Percentiles rank a stretch among this genome's conserved stretches.
Conservation (phyloP, 2,113 vertebrate species). For the Archilochus colubris region DNA sequence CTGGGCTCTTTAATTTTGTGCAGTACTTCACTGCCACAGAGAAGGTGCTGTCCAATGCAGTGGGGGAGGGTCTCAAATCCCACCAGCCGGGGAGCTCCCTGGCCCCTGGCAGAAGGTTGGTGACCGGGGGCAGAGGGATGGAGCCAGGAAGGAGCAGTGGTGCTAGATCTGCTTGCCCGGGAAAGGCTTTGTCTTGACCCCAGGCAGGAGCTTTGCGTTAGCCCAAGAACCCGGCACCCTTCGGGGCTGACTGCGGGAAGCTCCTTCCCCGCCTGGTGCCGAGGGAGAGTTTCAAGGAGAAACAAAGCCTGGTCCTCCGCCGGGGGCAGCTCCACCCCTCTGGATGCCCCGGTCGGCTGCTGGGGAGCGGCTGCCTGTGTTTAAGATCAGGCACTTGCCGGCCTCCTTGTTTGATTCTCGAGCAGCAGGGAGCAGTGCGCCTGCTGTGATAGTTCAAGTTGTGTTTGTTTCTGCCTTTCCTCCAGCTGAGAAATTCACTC, state of each 20-base stretch:
- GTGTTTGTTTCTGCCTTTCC: slow-evolving; percentile 51
- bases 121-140: neutral
- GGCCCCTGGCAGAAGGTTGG: accelerated
- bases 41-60: neutral
- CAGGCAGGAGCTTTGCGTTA: neutral
- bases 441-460: slow-evolving; percentile 40
- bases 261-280: neutral
- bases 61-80: neutral
- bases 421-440: neutral
- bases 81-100: accelerated
- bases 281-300: neutral
- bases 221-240: too few species aligned
- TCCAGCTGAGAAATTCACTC: slow-evolving; percentile 41
- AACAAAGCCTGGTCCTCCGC: neutral
- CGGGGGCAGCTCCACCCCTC: neutral
- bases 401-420: neutral
- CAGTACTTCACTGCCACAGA: neutral
- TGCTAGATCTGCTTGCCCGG: neutral
- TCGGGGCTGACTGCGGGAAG: neutral
- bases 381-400: neutral
- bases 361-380: neutral
- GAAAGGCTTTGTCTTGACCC: neutral
- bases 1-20: neutral
- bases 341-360: accelerated
- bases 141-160: neutral